phyloP scores from a whole-genome alignment of 2,113 vertebrate species.

The Rhagologus leucostigma region DNA sequence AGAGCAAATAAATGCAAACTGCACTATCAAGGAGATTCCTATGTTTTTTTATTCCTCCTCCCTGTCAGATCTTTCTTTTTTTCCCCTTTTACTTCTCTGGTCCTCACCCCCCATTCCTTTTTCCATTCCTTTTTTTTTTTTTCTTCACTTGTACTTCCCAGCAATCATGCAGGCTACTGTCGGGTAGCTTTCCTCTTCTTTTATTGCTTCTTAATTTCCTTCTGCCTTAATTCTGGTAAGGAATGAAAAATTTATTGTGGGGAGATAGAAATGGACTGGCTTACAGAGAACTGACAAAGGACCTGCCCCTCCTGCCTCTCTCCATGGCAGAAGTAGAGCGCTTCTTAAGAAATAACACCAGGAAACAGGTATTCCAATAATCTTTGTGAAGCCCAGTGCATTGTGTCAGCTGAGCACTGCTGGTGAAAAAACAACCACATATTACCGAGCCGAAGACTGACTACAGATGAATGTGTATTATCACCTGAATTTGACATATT shows the following conservation, averaged over 20 bases:
- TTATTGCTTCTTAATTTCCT: background rate
- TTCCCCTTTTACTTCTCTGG: background rate
- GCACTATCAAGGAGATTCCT: background rate
- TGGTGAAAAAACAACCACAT: background rate
- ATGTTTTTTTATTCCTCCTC: background rate
- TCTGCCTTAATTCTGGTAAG: background rate
- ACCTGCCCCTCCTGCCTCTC: background rate
- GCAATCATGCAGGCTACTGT: background rate
- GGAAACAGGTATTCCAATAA: background rate
- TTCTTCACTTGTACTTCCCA: background rate
- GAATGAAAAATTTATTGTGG: background rate
- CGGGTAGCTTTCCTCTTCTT: background rate
- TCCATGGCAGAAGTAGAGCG: background rate
- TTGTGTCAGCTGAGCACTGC: background rate
- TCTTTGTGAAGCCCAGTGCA: background rate
- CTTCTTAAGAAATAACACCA: background rate
- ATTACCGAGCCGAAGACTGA: background rate
- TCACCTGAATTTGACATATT: background rate
- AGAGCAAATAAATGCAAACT: background rate
- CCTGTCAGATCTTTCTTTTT: background rate
- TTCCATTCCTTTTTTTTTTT: background rate
- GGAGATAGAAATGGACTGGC: background rate
- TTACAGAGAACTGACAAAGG: background rate
- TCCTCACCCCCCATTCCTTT: fast-evolving
- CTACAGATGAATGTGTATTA: background rate